Evolutionary conservation across 2,113 vertebrate genomes (phyloP), one percentile per base, ranked within the genome.

Genomic region (Ahaetulla prasina): DNA sequence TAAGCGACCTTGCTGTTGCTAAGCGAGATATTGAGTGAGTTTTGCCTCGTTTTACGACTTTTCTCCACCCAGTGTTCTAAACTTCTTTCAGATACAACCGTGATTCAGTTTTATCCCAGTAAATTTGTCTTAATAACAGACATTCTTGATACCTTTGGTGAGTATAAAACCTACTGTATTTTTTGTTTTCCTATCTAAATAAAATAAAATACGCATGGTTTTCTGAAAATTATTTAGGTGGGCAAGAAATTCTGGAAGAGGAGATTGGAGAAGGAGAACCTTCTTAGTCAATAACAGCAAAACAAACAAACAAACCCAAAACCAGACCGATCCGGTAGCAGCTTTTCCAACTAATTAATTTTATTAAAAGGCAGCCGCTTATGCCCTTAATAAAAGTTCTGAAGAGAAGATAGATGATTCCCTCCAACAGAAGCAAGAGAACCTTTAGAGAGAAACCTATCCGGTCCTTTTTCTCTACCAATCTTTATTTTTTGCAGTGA

Each of bases 51-150:
- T 50, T 50, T 50, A 50, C 10, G 50, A 50, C 50, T 89, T 92
- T n/a, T 87, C 45, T 20, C 45, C 27, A 95, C 94, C 55, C 94
- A 99, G 99, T 99, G 99, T 96, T 99, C 99, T 54, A 99, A 99
- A 96, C 98, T 99, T 54, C 98, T 99, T 89, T 99, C 99, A 0
- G 99, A 99, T 96, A 99, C 98, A 0, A 98, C 98, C 0, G 99
- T 99, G 92, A 99, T 99, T 97, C 99, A 98, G 96, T 99, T 99
- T 97, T 99, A 99, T 96, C 99, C 99, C 89, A 99, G 99, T 98
- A 99, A 99, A 96, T 99, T 99, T 95, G 99, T 99, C 90, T 98
- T 99, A 91, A 99, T 99, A 95, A 99, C 99, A 0, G 99, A 99
- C 92, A 99, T 99, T 93, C 98, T 99, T 0, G 99, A 99, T 96